A percentile compares a stretch with the other conserved stretches of the same genome.
These are phyloP conservation scores for Paradoxurus hermaphroditus DNA, from an alignment of 2,113 vertebrate species.

Conservation along the genomic window DNA sequence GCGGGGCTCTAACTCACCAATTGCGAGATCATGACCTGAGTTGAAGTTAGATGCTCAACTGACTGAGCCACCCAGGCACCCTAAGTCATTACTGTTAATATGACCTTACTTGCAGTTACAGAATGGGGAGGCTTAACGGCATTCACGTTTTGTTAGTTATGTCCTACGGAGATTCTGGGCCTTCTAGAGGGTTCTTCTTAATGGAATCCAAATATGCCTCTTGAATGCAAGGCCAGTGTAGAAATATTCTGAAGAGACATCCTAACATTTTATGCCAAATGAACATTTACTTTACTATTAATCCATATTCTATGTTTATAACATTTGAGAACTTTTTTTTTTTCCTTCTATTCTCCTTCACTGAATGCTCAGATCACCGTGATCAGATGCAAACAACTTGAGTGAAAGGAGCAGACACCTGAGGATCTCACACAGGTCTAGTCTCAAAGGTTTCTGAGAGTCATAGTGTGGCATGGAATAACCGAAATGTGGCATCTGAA, in stretches of 20 bases:
- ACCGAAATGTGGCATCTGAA: neutral
- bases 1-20: too few relatives aligned
- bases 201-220: neutral
- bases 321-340: neutral
- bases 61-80: too few relatives aligned
- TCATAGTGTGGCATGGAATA: neutral
- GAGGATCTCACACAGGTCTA: neutral
- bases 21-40: too few relatives aligned
- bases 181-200: neutral
- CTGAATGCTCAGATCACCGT: neutral
- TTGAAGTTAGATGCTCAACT: too few relatives aligned
- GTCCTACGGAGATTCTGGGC: slow-evolving; percentile 1
- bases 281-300: neutral
- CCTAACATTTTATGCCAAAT: neutral
- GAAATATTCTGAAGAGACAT: neutral
- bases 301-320: neutral
- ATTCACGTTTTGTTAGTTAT: neutral
- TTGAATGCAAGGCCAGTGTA: neutral
- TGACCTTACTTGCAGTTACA: neutral
- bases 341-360: neutral
- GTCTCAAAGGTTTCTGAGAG: neutral
- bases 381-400: neutral
- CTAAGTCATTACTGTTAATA: neutral
- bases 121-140: neutral
- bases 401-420: neutral